Base-by-base conservation (phyloP, 2,888 invertebrate genomes). In the Parasteatoda lunata region DNA sequence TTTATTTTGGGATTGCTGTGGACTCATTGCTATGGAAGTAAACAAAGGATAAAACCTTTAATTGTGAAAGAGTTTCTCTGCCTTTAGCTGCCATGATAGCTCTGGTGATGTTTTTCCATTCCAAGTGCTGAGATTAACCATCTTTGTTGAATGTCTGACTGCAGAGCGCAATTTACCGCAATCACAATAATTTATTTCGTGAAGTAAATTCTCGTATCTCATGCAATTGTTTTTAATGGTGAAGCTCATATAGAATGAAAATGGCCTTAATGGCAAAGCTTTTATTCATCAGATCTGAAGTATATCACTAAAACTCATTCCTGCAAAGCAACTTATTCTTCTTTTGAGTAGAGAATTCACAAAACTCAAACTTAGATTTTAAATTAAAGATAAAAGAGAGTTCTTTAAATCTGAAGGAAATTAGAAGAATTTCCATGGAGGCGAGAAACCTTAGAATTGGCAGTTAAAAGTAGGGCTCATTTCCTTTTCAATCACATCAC, bases 191-290 rank as follows among this genome's bases (percentile, higher is more conserved):
- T 68, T 66, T 49, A 81, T 75, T 59, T 51, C 47, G 8, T 68
- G 68, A 81, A 81, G 75, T 51, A 75, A 75, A 54, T 68, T 54
- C 75, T 75, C 51, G 6, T 71, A 48, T 48, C 59, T 79, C 64
- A 30, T 49, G 71, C 13, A 30, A 59, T 59, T 68, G 73, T 80
- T 68, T 80, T 73, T 73, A n/a, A 52, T n/a, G 54, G 65, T 7
- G 52, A n/a, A 15, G 15, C 72, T 48, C 8, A 59, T 59, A 73
- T 75, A 75, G 81, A 81, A 81, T 75, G 75, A 69, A 81, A 75
- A 49, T 9, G 15, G 75, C 11, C 70, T 79, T 71, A 79, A 79
- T 79, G 79, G 77, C 68, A 30, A 30, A 30, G 30, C 30, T 30
- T 30, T 30, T 30, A 30, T 30, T 30, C 30, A 30, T 30, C 30